phyloP scores from a whole-genome alignment of 2,888 invertebrate genomes.

The Leptopilina syphax region DNA sequence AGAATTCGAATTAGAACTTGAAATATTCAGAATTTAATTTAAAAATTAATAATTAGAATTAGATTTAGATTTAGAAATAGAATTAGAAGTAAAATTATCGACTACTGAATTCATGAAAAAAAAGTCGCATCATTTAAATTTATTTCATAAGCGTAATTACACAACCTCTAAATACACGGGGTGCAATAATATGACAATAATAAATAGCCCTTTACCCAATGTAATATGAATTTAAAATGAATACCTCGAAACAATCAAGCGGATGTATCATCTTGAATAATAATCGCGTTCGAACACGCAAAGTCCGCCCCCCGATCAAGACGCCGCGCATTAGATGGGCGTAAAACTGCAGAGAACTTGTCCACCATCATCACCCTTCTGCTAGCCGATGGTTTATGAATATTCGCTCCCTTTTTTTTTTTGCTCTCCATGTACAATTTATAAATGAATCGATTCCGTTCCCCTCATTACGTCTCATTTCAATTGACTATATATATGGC shows the following conservation, averaged over 20 bases:
- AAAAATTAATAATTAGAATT: too few species aligned
- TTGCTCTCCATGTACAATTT: too few species aligned
- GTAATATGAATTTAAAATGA: not conserved
- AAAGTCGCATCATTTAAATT: too few species aligned
- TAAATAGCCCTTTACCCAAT: not conserved
- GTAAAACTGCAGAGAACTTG: constrained; percentile 19
- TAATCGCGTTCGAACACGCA: constrained; percentile 1
- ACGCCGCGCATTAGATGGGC: constrained; percentile 23
- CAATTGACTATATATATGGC: not conserved
- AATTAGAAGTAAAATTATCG: too few species aligned
- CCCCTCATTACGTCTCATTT: constrained; percentile 1
- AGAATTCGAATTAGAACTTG: too few species aligned
- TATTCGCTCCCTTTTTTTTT: not conserved
- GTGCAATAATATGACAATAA: not conserved
- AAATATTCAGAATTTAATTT: too few species aligned
- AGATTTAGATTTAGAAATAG: too few species aligned
- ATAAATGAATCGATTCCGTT: constrained; percentile 10
- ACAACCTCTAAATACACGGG: not conserved
- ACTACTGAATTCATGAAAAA: too few species aligned
- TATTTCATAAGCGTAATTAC: too few species aligned
- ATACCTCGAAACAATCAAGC: constrained; percentile 11
- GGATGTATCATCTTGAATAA: constrained; percentile 31
- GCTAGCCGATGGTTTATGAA: not conserved
- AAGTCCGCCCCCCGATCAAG: constrained; percentile 26
- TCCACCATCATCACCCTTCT: not conserved